Evolutionary conservation across 2,888 invertebrate genomes (phyloP).

Genomic region (Nemotelus pantherinus): DNA sequence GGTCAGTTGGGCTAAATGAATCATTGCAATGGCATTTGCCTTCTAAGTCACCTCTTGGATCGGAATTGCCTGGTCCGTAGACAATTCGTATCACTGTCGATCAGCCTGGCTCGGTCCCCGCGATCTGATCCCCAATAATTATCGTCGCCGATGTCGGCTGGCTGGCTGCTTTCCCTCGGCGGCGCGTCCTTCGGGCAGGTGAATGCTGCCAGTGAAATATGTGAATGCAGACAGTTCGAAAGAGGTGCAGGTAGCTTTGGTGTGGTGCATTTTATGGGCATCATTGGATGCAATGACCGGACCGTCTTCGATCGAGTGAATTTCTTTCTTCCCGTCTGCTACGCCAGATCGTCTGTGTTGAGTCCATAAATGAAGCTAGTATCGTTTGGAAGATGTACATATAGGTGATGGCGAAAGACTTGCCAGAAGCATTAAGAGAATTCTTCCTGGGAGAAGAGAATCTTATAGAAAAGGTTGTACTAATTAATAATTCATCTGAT

Average conservation of each 20-base stretch:
- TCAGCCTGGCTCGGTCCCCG: neutral
- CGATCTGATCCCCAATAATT: constrained; percentile 1
- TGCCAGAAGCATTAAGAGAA: too few relatives aligned
- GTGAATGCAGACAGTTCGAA: neutral
- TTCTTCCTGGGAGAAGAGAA: too few relatives aligned
- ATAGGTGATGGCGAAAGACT: too few relatives aligned
- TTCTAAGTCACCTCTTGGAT: neutral
- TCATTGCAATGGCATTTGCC: constrained; percentile 8
- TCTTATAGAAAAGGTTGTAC: too few relatives aligned
- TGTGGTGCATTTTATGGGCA: neutral
- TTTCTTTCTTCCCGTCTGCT: too few relatives aligned
- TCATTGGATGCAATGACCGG: neutral
- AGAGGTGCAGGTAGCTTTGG: neutral
- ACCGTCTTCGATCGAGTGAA: too few relatives aligned
- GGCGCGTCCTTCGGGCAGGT: neutral
- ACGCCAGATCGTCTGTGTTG: too few relatives aligned
- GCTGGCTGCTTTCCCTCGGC: neutral
- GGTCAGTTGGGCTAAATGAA: neutral
- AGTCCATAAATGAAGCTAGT: too few relatives aligned
- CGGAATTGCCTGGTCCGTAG: neutral
- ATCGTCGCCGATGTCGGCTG: neutral
- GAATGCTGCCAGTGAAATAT: neutral
- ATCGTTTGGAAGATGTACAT: too few relatives aligned
- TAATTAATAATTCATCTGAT: too few relatives aligned
- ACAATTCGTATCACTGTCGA: constrained; percentile 22